Conservation (phyloP, 2,888 invertebrate species). For the Mellilla xanthometata region DNA sequence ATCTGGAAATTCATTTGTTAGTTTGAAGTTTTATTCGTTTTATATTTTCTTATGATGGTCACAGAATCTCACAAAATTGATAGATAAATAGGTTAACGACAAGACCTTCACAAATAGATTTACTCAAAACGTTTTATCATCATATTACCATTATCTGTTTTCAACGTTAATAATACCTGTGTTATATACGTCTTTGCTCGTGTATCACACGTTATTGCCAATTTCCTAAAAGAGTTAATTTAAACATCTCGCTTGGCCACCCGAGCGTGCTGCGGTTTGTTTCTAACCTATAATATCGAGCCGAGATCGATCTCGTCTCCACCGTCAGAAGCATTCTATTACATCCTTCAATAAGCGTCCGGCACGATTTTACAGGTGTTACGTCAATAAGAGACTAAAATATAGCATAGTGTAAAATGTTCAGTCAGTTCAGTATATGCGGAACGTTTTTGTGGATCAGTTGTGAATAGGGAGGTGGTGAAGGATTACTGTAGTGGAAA, state of each 20-base stretch:
- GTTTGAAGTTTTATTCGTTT: too few relatives aligned
- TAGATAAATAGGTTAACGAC: too few relatives aligned
- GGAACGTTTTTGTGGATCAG: conserved; percentile 44
- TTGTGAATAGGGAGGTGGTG: conserved; percentile 46
- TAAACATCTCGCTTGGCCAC: conserved; percentile 54
- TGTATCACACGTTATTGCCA: conserved; percentile 49
- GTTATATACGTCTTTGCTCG: conserved; percentile 32
- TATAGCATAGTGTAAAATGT: conserved; percentile 57
- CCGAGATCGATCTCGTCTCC: conserved; percentile 17
- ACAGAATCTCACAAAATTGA: too few relatives aligned
- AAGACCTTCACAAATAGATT: conserved; percentile 8
- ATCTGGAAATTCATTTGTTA: too few relatives aligned
- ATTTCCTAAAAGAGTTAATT: conserved; percentile 57
- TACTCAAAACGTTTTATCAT: too few relatives aligned
- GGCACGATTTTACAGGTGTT: conserved; percentile 56
- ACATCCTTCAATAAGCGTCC: conserved; percentile 38
- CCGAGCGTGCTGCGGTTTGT: conserved; percentile 51
- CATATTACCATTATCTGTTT: background rate
- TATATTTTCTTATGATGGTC: too few relatives aligned
- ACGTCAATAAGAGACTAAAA: conserved; percentile 51
- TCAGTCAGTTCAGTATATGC: conserved; percentile 45
- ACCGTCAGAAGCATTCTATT: conserved; percentile 44
- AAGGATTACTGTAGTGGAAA: conserved; percentile 23
- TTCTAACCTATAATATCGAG: conserved; percentile 37
- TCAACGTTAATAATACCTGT: conserved; percentile 13